A percentile compares a stretch with the other conserved stretches of the same genome.
Conservation (phyloP, 2,888 invertebrate genomes). For the Tipula confusa region DNA sequence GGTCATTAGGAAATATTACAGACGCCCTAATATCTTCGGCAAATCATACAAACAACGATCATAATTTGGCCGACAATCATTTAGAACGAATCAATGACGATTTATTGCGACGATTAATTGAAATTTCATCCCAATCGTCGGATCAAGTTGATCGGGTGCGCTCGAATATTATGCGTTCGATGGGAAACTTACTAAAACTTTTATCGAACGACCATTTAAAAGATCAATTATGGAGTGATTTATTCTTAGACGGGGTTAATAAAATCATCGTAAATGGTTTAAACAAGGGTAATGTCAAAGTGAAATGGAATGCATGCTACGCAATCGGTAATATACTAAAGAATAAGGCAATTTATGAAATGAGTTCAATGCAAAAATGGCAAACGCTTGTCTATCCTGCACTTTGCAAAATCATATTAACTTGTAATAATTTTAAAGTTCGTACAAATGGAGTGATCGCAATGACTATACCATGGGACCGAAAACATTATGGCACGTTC, state of each 20-base stretch:
- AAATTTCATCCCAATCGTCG: slow-evolving; percentile 61
- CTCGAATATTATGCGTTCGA: slow-evolving; percentile 68
- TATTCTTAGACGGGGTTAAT: slow-evolving; percentile 58
- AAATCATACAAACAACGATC: slow-evolving; percentile 37
- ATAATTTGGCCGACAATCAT: slow-evolving; percentile 48
- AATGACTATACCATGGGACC: slow-evolving; percentile 57
- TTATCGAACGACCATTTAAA: slow-evolving; percentile 53
- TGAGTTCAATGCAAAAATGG: slow-evolving; percentile 50
- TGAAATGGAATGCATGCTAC: slow-evolving; percentile 89
- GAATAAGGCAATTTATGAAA: slow-evolving; percentile 54
- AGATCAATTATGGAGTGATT: slow-evolving; percentile 52
- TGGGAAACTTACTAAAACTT: slow-evolving; percentile 74
- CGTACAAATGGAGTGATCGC: slow-evolving; percentile 81
- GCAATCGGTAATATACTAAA: slow-evolving; percentile 76
- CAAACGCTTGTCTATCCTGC: slow-evolving; percentile 53
- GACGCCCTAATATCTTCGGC: slow-evolving; percentile 72
- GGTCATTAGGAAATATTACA: slow-evolving; percentile 82
- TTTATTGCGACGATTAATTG: slow-evolving; percentile 64
- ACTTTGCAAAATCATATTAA: slow-evolving; percentile 62
- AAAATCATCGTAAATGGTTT: slow-evolving; percentile 66
- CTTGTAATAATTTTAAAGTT: slow-evolving; percentile 82
- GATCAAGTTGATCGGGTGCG: slow-evolving; percentile 68
- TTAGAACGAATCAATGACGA: slow-evolving; percentile 63
- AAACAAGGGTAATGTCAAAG: slow-evolving; percentile 74
- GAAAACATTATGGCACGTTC: slow-evolving; percentile 61